Percentiles rank a stretch among this genome's conserved stretches.
These are phyloP conservation scores for Linurgus olivaceus DNA, from an alignment of 2,797 vertebrate genomes.

Conservation along the genomic window DNA sequence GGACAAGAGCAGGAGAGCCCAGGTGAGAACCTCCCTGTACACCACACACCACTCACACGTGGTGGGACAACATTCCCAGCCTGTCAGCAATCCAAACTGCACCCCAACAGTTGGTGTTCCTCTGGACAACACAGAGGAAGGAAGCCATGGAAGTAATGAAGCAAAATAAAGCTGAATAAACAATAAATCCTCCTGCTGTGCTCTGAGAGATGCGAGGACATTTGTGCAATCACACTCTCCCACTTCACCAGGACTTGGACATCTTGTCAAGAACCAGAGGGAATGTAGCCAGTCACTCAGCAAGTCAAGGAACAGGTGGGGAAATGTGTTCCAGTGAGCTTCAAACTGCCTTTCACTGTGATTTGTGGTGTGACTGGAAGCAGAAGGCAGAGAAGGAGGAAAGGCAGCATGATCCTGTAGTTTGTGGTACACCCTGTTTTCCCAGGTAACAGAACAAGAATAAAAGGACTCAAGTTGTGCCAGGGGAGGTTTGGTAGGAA, in stretches of 20 bases:
- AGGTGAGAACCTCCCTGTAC: background rate
- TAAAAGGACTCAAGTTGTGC: background rate
- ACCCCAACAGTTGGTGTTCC: no score
- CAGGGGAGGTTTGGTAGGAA: background rate
- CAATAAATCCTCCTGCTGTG: background rate
- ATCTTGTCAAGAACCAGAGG: background rate
- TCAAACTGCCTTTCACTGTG: background rate
- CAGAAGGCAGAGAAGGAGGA: background rate
- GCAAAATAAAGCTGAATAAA: background rate
- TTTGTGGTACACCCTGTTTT: background rate
- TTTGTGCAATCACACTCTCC: background rate
- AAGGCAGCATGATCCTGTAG: background rate
- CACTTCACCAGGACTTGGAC: background rate
- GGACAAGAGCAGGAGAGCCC: background rate
- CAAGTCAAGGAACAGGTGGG: background rate
- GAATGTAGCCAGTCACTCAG: background rate
- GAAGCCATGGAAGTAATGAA: background rate
- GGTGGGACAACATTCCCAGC: accelerated
- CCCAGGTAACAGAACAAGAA: background rate
- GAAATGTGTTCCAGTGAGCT: background rate
- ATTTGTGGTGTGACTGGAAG: background rate
- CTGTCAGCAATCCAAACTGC: accelerated
- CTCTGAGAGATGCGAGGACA: accelerated
- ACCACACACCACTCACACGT: accelerated
- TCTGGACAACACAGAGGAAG: accelerated